A percentile compares a stretch with the other conserved stretches of the same genome.
Evolutionary conservation across 2,888 invertebrate genomes (phyloP).

Genomic region (Lucinisca nassula): DNA sequence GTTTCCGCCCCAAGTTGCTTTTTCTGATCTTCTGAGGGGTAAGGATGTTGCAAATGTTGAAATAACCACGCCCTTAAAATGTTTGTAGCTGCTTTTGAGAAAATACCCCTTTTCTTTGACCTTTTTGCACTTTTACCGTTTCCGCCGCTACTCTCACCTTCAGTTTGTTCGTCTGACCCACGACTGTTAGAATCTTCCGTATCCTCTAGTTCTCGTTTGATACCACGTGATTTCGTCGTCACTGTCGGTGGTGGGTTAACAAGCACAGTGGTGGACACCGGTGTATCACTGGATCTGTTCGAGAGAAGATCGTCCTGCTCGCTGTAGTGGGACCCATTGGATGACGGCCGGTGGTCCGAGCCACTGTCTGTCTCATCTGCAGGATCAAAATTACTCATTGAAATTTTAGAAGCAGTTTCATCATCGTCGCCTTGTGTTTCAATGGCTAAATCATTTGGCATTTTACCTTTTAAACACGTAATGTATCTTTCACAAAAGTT

Average conservation of each 20-base stretch:
- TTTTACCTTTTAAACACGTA: constrained; percentile 72
- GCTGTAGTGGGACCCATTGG: constrained; percentile 55
- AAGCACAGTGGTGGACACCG: constrained; percentile 12
- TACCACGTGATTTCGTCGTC: constrained; percentile 29
- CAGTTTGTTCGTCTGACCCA: constrained; percentile 57
- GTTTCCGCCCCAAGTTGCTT: constrained; percentile 70
- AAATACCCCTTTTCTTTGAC: constrained; percentile 69
- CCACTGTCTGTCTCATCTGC: constrained; percentile 71
- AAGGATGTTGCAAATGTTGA: constrained; percentile 70
- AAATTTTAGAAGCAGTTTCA: constrained; percentile 62
- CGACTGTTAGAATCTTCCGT: constrained; percentile 53
- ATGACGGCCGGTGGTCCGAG: constrained; percentile 68
- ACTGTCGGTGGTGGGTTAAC: not conserved
- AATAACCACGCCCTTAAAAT: constrained; percentile 71
- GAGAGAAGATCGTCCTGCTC: constrained; percentile 51
- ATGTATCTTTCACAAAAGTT: constrained; percentile 73
- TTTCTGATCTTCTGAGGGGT: constrained; percentile 72
- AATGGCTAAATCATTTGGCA: constrained; percentile 71
- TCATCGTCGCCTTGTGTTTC: constrained; percentile 65
- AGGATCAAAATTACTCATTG: constrained; percentile 73
- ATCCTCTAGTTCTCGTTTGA: constrained; percentile 61
- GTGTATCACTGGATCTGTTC: constrained; percentile 23
- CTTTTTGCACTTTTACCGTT: constrained; percentile 58
- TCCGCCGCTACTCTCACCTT: constrained; percentile 26
- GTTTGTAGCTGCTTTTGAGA: constrained; percentile 71